Percentiles rank a stretch among this genome's conserved stretches.
Evolutionary conservation across 1,140 invertebrate genomes (phyloP).

Genomic region (Nasonia vitripennis): DNA sequence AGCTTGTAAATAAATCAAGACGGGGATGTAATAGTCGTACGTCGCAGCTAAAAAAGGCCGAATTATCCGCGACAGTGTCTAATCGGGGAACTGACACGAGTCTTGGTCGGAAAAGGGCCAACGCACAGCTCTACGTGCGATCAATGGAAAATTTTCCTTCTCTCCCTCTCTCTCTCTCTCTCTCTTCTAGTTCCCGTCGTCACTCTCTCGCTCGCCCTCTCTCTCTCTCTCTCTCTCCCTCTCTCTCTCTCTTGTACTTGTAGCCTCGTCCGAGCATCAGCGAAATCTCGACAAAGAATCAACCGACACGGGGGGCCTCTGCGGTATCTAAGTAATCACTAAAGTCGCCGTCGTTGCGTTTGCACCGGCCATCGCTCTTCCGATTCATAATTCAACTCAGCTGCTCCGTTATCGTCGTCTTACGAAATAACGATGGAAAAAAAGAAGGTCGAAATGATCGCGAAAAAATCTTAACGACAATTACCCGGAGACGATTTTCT

Average conservation of each 20-base stretch:
- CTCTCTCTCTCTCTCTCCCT: no score
- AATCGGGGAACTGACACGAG: background rate
- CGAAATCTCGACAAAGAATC: background rate
- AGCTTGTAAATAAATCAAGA: background rate
- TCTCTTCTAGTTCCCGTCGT: no score
- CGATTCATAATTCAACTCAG: no score
- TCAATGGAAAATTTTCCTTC: conserved; percentile 4
- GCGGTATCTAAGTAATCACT: background rate
- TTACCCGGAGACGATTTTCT: background rate
- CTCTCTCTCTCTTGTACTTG: background rate
- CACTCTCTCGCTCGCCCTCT: no score
- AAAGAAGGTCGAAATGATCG: no score
- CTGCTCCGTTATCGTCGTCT: no score
- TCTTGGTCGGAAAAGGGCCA: background rate
- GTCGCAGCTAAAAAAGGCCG: background rate
- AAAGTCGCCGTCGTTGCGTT: background rate
- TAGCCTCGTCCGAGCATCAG: background rate
- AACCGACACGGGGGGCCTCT: background rate
- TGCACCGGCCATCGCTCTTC: background rate
- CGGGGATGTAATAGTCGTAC: background rate
- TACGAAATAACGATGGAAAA: no score
- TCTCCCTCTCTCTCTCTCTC: background rate
- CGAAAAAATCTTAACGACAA: no score
- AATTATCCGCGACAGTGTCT: background rate
- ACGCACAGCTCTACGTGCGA: background rate